Percentiles rank a stretch among this genome's conserved stretches.
Evolutionary conservation across 2,888 invertebrate genomes (phyloP).

Genomic region (Synanthedon formicaeformis): DNA sequence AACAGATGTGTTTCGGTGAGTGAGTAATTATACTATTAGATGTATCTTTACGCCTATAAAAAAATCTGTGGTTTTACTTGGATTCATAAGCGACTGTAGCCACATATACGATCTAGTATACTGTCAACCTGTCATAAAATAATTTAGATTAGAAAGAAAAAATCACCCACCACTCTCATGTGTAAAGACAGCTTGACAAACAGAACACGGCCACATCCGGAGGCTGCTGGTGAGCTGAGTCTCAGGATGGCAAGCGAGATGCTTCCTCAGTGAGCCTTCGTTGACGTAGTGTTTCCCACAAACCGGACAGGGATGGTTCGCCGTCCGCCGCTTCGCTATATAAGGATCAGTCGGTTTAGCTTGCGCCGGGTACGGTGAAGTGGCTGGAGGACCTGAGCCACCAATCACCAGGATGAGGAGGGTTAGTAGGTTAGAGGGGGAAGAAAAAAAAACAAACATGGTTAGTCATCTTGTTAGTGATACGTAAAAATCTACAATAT

Average conservation of each 20-base stretch:
- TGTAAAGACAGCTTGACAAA: slow-evolving; percentile 94
- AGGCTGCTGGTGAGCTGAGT: slow-evolving; percentile 88
- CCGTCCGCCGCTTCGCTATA: slow-evolving; percentile 93
- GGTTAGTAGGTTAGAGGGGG: slow-evolving; percentile 60
- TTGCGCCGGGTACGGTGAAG: slow-evolving; percentile 71
- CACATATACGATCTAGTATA: neutral
- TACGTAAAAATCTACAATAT: neutral
- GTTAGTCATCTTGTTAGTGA: slow-evolving; percentile 53
- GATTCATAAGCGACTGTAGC: neutral
- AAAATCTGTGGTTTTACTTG: too few relatives aligned
- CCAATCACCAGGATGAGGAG: slow-evolving; percentile 63
- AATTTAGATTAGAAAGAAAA: neutral
- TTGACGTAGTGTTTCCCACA: slow-evolving; percentile 97
- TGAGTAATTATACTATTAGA: too few relatives aligned
- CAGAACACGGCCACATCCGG: slow-evolving; percentile 96
- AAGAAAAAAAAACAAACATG: slow-evolving; percentile 34
- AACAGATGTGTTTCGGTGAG: too few relatives aligned
- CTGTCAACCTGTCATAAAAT: neutral
- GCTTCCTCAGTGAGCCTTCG: slow-evolving; percentile 92
- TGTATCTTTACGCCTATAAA: too few relatives aligned
- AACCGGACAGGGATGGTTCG: slow-evolving; percentile 94
- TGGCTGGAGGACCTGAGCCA: slow-evolving; percentile 69
- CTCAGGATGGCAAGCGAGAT: slow-evolving; percentile 93
- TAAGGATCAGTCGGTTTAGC: slow-evolving; percentile 78
- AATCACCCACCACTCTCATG: slow-evolving; percentile 87